Evolutionary conservation across 2,888 invertebrate species (phyloP).

Genomic region (Sthenelais limicola): DNA sequence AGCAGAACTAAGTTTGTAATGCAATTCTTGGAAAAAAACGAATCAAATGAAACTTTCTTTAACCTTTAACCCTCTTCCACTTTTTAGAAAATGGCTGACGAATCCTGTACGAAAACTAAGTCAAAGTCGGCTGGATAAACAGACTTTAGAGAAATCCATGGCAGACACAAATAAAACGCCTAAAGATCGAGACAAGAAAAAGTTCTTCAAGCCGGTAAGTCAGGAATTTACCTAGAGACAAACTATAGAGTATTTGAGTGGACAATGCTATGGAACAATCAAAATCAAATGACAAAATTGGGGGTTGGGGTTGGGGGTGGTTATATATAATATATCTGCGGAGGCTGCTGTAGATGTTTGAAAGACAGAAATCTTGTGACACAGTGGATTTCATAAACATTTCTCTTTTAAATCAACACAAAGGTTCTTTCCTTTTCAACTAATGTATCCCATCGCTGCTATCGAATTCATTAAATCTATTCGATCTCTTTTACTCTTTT

Average conservation of each 20-base stretch:
- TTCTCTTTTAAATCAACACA: too few species aligned
- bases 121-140: conserved; percentile 88
- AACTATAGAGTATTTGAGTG: neutral
- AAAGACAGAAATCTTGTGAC: too few species aligned
- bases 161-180: conserved; percentile 28
- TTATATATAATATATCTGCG: too few species aligned
- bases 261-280: too few species aligned
- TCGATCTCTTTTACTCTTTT: too few species aligned
- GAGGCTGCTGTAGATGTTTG: neutral
- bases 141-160: conserved; percentile 31
- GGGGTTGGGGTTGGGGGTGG: too few species aligned
- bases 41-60: neutral
- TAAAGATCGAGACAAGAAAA: conserved; percentile 41
- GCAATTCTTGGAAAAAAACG: neutral
- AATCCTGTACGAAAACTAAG: conserved; percentile 89
- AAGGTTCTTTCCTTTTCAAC: too few species aligned
- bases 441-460: too few species aligned
- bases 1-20: too few species aligned
- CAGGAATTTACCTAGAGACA: neutral
- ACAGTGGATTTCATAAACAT: too few species aligned
- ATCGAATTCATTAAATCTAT: too few species aligned
- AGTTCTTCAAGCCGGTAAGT: conserved; percentile 34
- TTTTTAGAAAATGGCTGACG: conserved; percentile 87
- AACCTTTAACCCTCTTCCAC: neutral
- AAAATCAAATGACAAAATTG: too few species aligned